Percentiles rank a stretch among this genome's conserved stretches.
Evolutionary conservation across 2,888 invertebrate species (phyloP).

Genomic region (Himalopsyche kuldschensis): DNA sequence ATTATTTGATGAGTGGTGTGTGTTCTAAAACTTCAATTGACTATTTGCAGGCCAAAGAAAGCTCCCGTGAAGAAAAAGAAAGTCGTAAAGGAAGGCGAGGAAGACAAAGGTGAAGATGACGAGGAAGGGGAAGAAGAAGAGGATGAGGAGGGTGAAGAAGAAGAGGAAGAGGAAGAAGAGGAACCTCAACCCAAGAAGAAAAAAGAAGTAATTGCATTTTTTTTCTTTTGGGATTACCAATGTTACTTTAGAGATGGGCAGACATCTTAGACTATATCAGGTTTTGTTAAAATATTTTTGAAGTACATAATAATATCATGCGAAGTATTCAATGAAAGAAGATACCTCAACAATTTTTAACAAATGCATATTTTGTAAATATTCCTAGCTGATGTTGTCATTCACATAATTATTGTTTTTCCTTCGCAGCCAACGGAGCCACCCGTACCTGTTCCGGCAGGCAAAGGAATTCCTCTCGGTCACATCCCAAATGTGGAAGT

Average conservation of each 20-base stretch:
- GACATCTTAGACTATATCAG: too few species aligned
- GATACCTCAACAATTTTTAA: too few species aligned
- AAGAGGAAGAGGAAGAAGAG: constrained; percentile 54
- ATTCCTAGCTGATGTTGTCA: too few species aligned
- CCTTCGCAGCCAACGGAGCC: constrained; percentile 54
- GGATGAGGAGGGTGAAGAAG: constrained; percentile 54
- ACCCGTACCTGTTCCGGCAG: constrained; percentile 60
- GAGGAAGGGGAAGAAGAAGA: constrained; percentile 54
- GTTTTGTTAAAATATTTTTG: too few species aligned
- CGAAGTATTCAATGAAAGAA: too few species aligned
- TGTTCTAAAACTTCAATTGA: constrained; percentile 1
- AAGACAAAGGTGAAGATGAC: constrained; percentile 49
- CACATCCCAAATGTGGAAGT: constrained; percentile 70
- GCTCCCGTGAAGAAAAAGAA: constrained; percentile 26
- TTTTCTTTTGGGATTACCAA: too few species aligned
- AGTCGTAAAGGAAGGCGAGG: constrained; percentile 42
- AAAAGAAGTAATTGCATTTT: constrained; percentile 50
- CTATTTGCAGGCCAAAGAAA: constrained; percentile 15
- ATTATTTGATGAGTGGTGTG: not conserved
- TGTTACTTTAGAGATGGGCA: too few species aligned
- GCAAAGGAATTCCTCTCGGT: constrained; percentile 67
- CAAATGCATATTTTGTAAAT: too few species aligned
- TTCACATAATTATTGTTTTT: not conserved
- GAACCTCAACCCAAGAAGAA: constrained; percentile 56
- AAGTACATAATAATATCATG: too few species aligned